These are phyloP conservation scores for Rhamnusium bicolor DNA, from an alignment of 2,888 invertebrate species.

Conservation along the genomic window DNA sequence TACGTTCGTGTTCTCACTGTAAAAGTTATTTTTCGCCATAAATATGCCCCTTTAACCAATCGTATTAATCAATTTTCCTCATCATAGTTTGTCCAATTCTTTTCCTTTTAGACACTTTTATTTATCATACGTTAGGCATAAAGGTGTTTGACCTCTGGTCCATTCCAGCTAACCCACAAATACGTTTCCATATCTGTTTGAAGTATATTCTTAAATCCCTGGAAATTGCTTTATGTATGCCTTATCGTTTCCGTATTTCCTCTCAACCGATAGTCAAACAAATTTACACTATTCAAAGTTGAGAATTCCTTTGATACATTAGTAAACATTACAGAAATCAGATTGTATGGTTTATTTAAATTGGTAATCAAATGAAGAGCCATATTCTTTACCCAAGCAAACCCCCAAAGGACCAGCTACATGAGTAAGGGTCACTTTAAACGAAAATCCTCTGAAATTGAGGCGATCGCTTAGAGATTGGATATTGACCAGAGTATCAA, in stretches of 20 bases:
- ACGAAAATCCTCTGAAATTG: conserved; percentile 65
- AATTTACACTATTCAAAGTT: conserved; percentile 6
- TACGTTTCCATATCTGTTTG: conserved; percentile 22
- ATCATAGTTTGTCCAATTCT: not conserved
- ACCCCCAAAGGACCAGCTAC: conserved; percentile 48
- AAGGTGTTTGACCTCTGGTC: not conserved
- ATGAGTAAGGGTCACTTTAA: conserved; percentile 65
- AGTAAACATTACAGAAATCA: conserved; percentile 21
- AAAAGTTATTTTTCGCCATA: not conserved
- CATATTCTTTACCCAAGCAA: conserved; percentile 43
- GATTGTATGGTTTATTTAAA: conserved; percentile 38
- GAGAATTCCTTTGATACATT: conserved; percentile 27
- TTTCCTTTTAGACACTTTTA: not conserved
- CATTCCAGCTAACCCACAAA: not conserved
- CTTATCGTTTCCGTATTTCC: conserved; percentile 5
- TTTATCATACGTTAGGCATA: not conserved
- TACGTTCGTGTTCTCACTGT: not conserved
- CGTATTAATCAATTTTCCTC: not conserved
- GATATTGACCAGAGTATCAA: conserved; percentile 65
- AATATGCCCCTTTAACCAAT: too few species aligned
- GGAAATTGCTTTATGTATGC: conserved; percentile 22
- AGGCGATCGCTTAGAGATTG: conserved; percentile 66
- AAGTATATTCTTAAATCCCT: conserved; percentile 19
- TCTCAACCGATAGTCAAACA: not conserved
- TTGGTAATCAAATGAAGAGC: conserved; percentile 54